Base-by-base conservation (phyloP, 2,888 invertebrate genomes). In the Physocephala rufipes region DNA sequence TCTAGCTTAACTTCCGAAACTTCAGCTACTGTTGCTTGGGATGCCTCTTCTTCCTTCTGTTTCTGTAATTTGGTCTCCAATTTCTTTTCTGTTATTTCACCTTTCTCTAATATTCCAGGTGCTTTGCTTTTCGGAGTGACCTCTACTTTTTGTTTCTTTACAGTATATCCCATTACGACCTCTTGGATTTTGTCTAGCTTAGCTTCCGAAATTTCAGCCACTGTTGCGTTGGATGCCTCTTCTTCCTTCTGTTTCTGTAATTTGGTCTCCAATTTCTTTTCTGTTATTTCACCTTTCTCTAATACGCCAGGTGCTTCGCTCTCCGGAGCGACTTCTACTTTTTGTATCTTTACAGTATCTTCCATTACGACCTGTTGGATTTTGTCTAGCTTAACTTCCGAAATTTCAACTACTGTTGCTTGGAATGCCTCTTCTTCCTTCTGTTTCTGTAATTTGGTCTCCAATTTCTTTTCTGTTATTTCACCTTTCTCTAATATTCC, bases 181-280 rank as follows among this genome's bases (percentile, higher is more conserved):
- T 73, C 77, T 76, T 74, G 78, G 3, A 72, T 74, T 71, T 71
- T 55, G 71, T 75, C 73, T 36, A 69, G 59, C 71, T 75, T 73
- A 24, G 63, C 51, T 59, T 68, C 67, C 13, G 58, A 13, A 19
- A 26, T 19, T 21, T 74, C 71, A 43, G 61, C 43, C 51, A 55
- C 59, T 7, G 55, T 19, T 36, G 51, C 9, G 47, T 64, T 28
- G 5, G 12, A 4, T 24, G 1, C 1, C 15, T 58, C 12, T 58
- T 58, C 7, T 21, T 2, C 26, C 5, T 24, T 36, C 13, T 4
- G 9, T 36, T 71, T 67, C 26, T 68, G 55, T 1, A 36, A 0
- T 26, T 72, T 30, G 2, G 1, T 30, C 5, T 70, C 47, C 30
- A 36, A 19, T 30, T 71, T 63, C 30, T 59, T 55, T 24, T 43